These are phyloP conservation scores for Coregonus clupeaformis DNA, from an alignment of 2,113 vertebrate genomes.

Conservation along the genomic window DNA sequence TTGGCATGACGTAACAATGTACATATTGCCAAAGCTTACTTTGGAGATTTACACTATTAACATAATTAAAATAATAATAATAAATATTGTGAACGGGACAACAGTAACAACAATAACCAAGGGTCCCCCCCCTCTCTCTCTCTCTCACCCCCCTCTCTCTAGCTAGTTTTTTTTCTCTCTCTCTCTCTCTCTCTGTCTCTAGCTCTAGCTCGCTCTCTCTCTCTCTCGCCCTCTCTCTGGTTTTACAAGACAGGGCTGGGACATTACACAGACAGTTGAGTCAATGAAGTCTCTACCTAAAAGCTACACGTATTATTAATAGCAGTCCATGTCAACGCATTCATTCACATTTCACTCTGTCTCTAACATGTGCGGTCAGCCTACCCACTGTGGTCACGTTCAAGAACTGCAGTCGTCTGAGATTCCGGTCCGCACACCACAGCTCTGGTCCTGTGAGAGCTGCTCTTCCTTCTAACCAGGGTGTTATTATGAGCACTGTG, in stretches of 20 bases:
- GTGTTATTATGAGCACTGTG: constrained; percentile 46
- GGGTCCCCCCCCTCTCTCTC: too few species aligned
- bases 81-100: too few species aligned
- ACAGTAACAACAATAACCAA: too few species aligned
- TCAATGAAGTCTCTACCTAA: too few species aligned
- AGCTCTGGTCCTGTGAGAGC: constrained; percentile 24
- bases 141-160: too few species aligned
- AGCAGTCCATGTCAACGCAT: background rate
- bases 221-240: constrained; percentile 2
- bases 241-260: background rate
- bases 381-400: background rate
- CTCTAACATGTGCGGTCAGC: background rate
- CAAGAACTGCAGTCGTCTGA: background rate
- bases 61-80: too few species aligned
- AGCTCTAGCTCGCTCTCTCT: constrained; percentile 9
- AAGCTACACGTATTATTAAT: too few species aligned
- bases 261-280: background rate
- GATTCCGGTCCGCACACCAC: background rate
- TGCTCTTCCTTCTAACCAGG: constrained; percentile 35
- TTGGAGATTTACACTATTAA: too few species aligned
- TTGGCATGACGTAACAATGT: too few species aligned
- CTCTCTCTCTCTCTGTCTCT: too few species aligned
- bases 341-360: background rate
- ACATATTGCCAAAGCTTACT: too few species aligned
- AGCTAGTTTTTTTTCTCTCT: too few species aligned